These are phyloP conservation scores for Tetrapedia diversipes DNA, from an alignment of 2,888 invertebrate genomes.

Conservation along the genomic window DNA sequence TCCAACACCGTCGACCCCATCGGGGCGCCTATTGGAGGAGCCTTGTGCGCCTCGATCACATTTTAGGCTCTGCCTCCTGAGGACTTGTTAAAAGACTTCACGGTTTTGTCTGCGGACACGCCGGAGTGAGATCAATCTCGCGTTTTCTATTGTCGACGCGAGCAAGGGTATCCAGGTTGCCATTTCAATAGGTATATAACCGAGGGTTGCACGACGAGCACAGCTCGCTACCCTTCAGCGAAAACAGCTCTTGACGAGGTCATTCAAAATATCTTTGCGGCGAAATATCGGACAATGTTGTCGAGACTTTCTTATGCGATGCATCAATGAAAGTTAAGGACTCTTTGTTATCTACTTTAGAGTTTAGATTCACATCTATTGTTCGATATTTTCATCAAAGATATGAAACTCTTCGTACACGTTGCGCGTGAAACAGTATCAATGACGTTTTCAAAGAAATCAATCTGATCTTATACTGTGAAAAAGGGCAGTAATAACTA, in stretches of 20 bases:
- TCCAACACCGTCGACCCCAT: slow-evolving; percentile 15
- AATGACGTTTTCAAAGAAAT: background rate
- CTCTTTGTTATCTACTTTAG: background rate
- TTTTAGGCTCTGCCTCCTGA: slow-evolving; percentile 35
- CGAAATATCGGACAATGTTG: slow-evolving; percentile 37
- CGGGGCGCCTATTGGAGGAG: background rate
- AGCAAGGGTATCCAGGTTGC: slow-evolving; percentile 45
- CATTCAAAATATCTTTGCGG: slow-evolving; percentile 43
- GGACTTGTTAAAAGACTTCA: slow-evolving; percentile 57
- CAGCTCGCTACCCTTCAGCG: slow-evolving; percentile 4
- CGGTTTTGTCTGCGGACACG: slow-evolving; percentile 60
- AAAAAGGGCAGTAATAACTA: too few species aligned
- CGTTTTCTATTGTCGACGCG: slow-evolving; percentile 57
- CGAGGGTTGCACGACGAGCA: slow-evolving; percentile 26
- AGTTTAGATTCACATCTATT: background rate
- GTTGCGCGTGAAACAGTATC: background rate
- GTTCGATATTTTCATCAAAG: slow-evolving; percentile 18
- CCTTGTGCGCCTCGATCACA: slow-evolving; percentile 37
- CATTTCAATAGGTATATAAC: slow-evolving; percentile 47
- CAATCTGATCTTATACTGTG: too few species aligned
- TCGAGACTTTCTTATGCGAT: slow-evolving; percentile 29
- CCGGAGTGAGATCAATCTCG: slow-evolving; percentile 57
- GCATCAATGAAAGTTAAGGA: slow-evolving; percentile 33
- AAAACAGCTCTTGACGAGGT: slow-evolving; percentile 53
- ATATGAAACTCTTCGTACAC: background rate